Base-by-base conservation (phyloP, 2,888 invertebrate genomes). In the Altica lythri region DNA sequence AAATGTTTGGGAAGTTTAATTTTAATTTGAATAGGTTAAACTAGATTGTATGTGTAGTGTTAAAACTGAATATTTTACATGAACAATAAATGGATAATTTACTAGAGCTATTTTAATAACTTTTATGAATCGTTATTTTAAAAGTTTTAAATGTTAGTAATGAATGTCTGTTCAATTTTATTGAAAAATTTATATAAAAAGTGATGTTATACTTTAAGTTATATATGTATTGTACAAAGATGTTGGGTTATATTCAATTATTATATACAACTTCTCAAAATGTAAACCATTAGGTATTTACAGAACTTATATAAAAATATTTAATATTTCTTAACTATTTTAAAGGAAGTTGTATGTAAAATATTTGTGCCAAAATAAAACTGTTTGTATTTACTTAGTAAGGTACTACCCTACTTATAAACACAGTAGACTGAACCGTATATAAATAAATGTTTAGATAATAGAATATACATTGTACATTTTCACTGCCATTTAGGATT, bases 391-490 rank as follows among this genome's bases (percentile, higher is more conserved):
- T 42, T 42, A 42, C 14, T n/a, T 22, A 14, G 42, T 42, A 42
- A 27, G 38, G 38, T 42, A 42, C 27, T 22, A 16, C 46, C 19
- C 38, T 22, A 46, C 16, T 22, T 46, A 40, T 45, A 44, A 50
- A 13, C 42, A 32, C 29, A 19, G 57, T 57, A 57, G 57, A 57
- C 57, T 57, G 57, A 57, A 37, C 18, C 52, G 46, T 58, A 51
- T 55, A 46, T 54, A 53, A 42, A 55, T 55, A 48, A 53, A 55
- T 58, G 58, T 55, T 55, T 58, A 55, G 58, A 53, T n/a, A n/a
- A n/a, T n/a, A n/a, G n/a, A n/a, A n/a, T 45, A 49, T 55, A 55
- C 49, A 58, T 58, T 58, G 52, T 58, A 53, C 49, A 55, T 55
- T 58, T 55, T 55, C 58, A 58, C 58, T 58, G 58, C 58, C 58